These are phyloP conservation scores for Ochropleura plecta DNA, from an alignment of 2,888 invertebrate species.

Conservation along the genomic window DNA sequence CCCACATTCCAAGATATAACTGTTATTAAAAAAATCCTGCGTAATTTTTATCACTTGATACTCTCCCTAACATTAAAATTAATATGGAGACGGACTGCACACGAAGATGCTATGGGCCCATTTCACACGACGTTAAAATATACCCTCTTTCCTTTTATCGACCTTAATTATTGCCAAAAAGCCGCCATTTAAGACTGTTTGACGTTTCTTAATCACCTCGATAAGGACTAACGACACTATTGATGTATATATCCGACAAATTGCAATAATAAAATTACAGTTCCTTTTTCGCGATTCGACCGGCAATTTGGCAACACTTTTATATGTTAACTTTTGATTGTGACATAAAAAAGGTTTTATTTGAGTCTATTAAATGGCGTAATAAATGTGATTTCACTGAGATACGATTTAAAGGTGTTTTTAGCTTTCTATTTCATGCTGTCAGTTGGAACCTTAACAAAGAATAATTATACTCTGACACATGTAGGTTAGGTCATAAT, in stretches of 20 bases:
- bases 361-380: slow-evolving; percentile 40
- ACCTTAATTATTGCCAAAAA: slow-evolving; percentile 62
- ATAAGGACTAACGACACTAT: slow-evolving; percentile 69
- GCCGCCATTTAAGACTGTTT: slow-evolving; percentile 66
- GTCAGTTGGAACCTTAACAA: slow-evolving; percentile 11
- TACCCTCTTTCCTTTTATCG: slow-evolving; percentile 61
- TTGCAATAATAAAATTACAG: slow-evolving; percentile 66
- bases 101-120: slow-evolving; percentile 59
- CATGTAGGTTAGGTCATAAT: slow-evolving; percentile 59
- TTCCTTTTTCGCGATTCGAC: slow-evolving; percentile 59
- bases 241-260: slow-evolving; percentile 73
- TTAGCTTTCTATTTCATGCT: slow-evolving; percentile 46
- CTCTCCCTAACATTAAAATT: slow-evolving; percentile 1
- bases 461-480: slow-evolving; percentile 48
- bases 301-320: slow-evolving; percentile 61
- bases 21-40: neutral
- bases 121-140: slow-evolving; percentile 69
- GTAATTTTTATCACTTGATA: slow-evolving; percentile 3
- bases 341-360: slow-evolving; percentile 67
- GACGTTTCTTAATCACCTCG: slow-evolving; percentile 70
- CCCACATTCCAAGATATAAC: neutral
- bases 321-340: slow-evolving; percentile 70
- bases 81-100: slow-evolving; percentile 41
- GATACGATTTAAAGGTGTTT: slow-evolving; percentile 30
- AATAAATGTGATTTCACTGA: slow-evolving; percentile 31